Evolutionary conservation across 2,888 invertebrate genomes (phyloP), one percentile per base, ranked within the genome.

Genomic region (Nezara viridula): DNA sequence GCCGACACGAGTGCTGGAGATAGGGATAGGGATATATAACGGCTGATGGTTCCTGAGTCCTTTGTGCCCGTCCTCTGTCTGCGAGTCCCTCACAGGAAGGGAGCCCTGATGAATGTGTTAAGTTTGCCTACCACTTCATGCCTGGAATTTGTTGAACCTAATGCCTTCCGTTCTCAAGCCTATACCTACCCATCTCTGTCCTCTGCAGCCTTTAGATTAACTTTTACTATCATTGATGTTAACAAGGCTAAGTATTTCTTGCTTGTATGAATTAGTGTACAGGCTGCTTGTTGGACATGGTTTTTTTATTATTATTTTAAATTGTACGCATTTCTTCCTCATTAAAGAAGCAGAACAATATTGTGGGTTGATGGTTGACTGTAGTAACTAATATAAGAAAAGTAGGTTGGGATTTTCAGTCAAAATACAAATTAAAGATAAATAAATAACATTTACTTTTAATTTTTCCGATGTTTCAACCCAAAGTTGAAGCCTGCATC

Each of bases 81-180:
- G 81, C 12, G 81, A 81, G 44, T 81, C 44, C 81, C 81, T 81
- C 66, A 73, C 32, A 73, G 66, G 66, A 73, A 73, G 44, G 81
- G 44, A 47, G 47, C n/a, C 81, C 44, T 81, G 81, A 81, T 81
- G 44, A 81, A 81, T 81, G 81, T n/a, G 81, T 81, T 81, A 81
- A 81, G 81, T 81, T 81, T 47, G 81, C 81, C 44, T 81, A 81
- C 81, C 81, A 47, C 81, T 81, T 81, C 81, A 81, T 47, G 6
- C 37, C 37, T 81, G 44, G 44, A 81, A 81, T 81, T 81, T 81
- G 81, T 81, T 81, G 81, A 47, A 44, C n/a, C 81, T 81, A 81
- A 81, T 81, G 81, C 81, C 44, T 81, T 81, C 81, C 81, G 44
- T 73, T 73, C 66, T 73, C 81, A 0, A 44, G 44, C 66, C 66